phyloP scores from a whole-genome alignment of 2,888 invertebrate species.

The Drosophila multiciliata region DNA sequence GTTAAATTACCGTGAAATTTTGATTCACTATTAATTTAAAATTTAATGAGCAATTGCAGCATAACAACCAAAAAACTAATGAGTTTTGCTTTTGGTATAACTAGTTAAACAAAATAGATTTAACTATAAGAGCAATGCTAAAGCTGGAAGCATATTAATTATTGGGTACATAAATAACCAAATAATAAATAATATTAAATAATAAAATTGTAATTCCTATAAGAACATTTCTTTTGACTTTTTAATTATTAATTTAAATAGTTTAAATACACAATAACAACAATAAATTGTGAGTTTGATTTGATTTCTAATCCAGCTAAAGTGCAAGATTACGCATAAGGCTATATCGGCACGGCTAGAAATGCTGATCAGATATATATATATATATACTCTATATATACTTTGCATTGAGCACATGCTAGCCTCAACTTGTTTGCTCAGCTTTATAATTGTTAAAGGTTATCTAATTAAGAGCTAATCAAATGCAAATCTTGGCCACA shows the following conservation, averaged over 20 bases:
- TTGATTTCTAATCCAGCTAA: neutral
- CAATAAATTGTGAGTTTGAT: neutral
- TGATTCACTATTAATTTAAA: neutral
- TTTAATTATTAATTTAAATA: too few species aligned
- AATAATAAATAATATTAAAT: neutral
- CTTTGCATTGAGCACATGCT: neutral
- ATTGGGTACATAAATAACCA: neutral
- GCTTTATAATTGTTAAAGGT: neutral
- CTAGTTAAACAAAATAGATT: neutral
- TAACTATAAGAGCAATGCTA: too few species aligned
- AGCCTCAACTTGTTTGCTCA: neutral
- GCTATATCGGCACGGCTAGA: neutral
- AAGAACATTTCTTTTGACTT: neutral
- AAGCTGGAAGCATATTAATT: neutral
- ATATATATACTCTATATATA: neutral
- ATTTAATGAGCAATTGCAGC: neutral
- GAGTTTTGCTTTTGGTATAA: neutral
- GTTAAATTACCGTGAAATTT: neutral
- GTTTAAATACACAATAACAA: too few species aligned
- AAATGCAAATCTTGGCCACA: conserved; percentile 43
- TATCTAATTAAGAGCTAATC: conserved; percentile 29
- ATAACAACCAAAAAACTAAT: neutral
- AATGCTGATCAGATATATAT: neutral
- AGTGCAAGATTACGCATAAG: neutral
- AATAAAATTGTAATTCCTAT: neutral